These are phyloP conservation scores for Cylas formicarius DNA, from an alignment of 1,140 invertebrate genomes.

Conservation along the genomic window DNA sequence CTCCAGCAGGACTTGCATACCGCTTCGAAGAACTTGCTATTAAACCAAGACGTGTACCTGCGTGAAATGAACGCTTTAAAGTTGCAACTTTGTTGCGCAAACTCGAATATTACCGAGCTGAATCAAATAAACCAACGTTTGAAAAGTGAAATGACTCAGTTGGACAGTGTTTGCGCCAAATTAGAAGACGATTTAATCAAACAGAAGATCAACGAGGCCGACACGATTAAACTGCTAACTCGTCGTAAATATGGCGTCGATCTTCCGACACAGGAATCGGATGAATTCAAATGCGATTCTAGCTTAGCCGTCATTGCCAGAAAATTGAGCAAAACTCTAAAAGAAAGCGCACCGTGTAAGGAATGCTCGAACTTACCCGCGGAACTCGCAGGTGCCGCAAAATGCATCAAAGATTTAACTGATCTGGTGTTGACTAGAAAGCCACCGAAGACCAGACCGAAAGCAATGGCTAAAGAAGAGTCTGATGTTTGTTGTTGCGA, in stretches of 20 bases:
- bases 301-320: conserved; percentile 30
- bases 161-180: conserved; percentile 26
- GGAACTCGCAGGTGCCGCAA: conserved; percentile 24
- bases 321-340: conserved; percentile 29
- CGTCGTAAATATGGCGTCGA: conserved; percentile 7
- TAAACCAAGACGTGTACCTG: conserved; percentile 16
- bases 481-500: conserved; percentile 12
- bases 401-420: conserved; percentile 28
- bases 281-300: conserved; percentile 12
- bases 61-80: conserved; percentile 30
- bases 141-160: conserved; percentile 24
- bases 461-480: conserved; percentile 4
- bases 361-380: conserved; percentile 24
- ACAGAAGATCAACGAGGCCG: conserved; percentile 36
- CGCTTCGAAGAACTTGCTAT: conserved; percentile 20
- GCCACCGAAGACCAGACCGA: background rate
- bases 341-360: conserved; percentile 25
- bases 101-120: conserved; percentile 28
- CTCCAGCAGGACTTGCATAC: conserved; percentile 25
- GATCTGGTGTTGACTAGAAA: conserved; percentile 24
- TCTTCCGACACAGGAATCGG: conserved; percentile 1
- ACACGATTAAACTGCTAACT: conserved; percentile 28
- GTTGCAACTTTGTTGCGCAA: conserved; percentile 27
- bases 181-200: conserved; percentile 35
- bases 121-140: conserved; percentile 28